Evolutionary conservation across 2,888 invertebrate genomes (phyloP).

Genomic region (Lasioglossum leucozonium): DNA sequence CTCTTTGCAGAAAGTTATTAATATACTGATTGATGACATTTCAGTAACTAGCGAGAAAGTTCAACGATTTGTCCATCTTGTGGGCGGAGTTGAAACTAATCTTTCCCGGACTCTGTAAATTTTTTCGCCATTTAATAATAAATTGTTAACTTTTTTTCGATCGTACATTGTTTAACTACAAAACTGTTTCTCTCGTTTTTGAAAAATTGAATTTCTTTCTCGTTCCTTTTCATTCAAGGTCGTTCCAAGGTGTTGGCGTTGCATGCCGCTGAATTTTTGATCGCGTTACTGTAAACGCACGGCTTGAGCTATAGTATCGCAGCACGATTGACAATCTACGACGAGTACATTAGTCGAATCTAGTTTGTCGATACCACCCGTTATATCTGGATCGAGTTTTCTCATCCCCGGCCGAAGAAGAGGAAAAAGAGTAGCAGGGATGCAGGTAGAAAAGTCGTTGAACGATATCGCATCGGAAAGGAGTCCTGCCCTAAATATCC

Average conservation of each 20-base stretch:
- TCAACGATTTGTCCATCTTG: no score
- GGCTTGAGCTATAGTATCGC: not conserved
- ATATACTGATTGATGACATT: no score
- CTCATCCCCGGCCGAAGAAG: constrained; percentile 53
- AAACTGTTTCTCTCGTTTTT: not conserved
- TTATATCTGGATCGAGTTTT: constrained; percentile 72
- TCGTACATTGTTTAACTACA: no score
- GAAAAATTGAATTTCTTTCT: not conserved
- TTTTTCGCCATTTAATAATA: no score
- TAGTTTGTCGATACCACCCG: constrained; percentile 62
- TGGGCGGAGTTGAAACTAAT: no score
- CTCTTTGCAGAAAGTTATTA: no score
- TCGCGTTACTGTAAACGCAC: not conserved
- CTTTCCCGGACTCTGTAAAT: no score
- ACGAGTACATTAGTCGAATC: not conserved
- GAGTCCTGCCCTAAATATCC: constrained; percentile 76
- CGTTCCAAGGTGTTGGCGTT: no score
- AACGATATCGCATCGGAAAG: constrained; percentile 76
- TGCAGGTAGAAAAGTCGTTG: constrained; percentile 82
- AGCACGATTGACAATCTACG: not conserved
- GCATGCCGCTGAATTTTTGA: no score
- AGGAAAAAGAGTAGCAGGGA: constrained; percentile 53
- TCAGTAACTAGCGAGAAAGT: no score
- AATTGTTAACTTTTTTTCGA: no score
- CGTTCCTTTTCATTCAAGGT: no score